Percentiles rank a stretch among this genome's conserved stretches.
phyloP scores from a whole-genome alignment of 1,140 invertebrate genomes.

The Notospermus geniculatus region DNA sequence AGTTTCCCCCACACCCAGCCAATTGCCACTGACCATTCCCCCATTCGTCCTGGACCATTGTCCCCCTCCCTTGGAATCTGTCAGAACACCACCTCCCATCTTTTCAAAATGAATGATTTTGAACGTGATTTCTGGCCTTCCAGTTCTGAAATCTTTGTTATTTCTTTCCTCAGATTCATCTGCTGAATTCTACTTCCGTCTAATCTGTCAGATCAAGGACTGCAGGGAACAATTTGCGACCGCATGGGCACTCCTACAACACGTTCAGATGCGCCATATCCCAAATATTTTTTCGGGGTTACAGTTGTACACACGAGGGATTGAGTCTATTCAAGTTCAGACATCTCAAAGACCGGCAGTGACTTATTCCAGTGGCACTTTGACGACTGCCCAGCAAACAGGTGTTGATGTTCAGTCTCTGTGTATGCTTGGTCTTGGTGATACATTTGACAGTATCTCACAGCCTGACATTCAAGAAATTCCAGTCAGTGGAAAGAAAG shows the following conservation, averaged over 20 bases:
- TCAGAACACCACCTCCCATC: too few relatives aligned
- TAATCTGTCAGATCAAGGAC: constrained; percentile 3
- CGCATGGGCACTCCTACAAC: constrained; percentile 8
- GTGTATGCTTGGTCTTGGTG: neutral
- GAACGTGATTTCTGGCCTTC: too few relatives aligned
- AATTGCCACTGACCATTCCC: constrained; percentile 3
- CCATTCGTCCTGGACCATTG: neutral
- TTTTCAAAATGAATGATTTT: too few relatives aligned
- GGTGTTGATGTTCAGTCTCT: too few relatives aligned
- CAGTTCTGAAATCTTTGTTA: too few relatives aligned
- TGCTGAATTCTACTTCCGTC: neutral
- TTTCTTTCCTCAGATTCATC: constrained; percentile 5
- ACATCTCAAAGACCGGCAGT: too few relatives aligned
- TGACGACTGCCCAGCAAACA: too few relatives aligned
- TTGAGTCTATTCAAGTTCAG: neutral
- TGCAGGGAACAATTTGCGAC: constrained; percentile 12
- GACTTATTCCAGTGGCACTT: too few relatives aligned
- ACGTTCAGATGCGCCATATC: constrained; percentile 6
- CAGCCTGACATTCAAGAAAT: too few relatives aligned
- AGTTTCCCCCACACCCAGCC: neutral
- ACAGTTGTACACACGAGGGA: neutral
- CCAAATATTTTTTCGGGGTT: neutral
- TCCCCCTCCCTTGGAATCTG: too few relatives aligned
- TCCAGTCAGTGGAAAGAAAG: neutral
- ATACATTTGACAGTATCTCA: constrained; percentile 1